These are phyloP conservation scores for Sceloporus undulatus DNA, from an alignment of 2,113 vertebrate genomes.

Conservation along the genomic window DNA sequence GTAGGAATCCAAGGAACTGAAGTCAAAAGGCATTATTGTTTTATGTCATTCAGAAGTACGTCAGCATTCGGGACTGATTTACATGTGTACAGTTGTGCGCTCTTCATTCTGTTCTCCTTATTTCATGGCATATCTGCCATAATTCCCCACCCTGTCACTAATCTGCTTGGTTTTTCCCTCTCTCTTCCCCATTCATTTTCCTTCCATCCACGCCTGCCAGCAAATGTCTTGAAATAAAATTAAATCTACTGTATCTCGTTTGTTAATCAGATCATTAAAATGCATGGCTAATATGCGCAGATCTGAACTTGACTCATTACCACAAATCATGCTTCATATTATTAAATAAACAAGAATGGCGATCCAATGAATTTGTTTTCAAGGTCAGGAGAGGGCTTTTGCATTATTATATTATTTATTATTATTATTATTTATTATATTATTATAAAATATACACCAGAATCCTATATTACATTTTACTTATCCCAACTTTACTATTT, in stretches of 20 bases:
- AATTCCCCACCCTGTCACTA: slow-evolving; percentile 70
- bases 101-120: slow-evolving; percentile 71
- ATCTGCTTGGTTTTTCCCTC: slow-evolving; percentile 45
- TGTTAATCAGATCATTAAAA: slow-evolving; percentile 81
- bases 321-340: slow-evolving; percentile 76
- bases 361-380: slow-evolving; percentile 66
- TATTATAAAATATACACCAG: no score
- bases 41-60: slow-evolving; percentile 64
- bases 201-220: slow-evolving; percentile 62
- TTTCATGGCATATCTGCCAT: slow-evolving; percentile 65
- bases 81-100: slow-evolving; percentile 62
- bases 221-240: slow-evolving; percentile 66
- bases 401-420: no score
- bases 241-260: slow-evolving; percentile 73
- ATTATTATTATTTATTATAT: no score
- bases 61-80: slow-evolving; percentile 54
- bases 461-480: no score
- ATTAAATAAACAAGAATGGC: slow-evolving; percentile 72
- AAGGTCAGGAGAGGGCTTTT: background rate
- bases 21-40: slow-evolving; percentile 56
- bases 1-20: slow-evolving; percentile 22
- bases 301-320: slow-evolving; percentile 74
- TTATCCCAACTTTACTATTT: no score
- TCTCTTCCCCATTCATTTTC: background rate
- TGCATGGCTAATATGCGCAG: slow-evolving; percentile 80